These are phyloP conservation scores for Pseudorhombus dupliciocellatus DNA, from an alignment of 2,113 vertebrate species.

Conservation along the genomic window DNA sequence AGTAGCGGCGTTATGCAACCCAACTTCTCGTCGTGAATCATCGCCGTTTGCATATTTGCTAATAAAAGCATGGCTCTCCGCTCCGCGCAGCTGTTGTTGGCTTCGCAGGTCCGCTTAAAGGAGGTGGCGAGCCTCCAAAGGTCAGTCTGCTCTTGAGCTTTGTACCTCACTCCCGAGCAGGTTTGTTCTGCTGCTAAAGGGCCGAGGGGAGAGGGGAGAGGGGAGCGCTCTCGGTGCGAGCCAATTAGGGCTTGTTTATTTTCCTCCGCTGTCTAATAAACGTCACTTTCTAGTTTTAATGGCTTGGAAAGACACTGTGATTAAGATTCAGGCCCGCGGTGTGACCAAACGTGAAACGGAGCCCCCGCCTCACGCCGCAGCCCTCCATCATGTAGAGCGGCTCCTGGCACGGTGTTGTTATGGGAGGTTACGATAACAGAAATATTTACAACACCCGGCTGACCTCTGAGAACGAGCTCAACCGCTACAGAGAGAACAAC, in stretches of 20 bases:
- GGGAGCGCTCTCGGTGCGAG: slow-evolving; percentile 36
- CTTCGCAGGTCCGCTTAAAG: slow-evolving; percentile 10
- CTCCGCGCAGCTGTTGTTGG: slow-evolving; percentile 4
- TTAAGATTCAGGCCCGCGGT: slow-evolving; percentile 65
- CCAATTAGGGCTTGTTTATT: slow-evolving; percentile 81
- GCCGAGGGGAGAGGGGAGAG: slow-evolving; percentile 47
- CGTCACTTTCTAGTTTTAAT: slow-evolving; percentile 75
- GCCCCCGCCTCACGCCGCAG: slow-evolving; percentile 35
- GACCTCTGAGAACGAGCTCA: slow-evolving; percentile 52
- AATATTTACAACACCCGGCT: slow-evolving; percentile 63
- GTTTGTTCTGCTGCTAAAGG: slow-evolving; percentile 56
- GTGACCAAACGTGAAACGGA: slow-evolving; percentile 64
- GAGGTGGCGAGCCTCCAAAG: slow-evolving; percentile 41
- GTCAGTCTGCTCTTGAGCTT: slow-evolving; percentile 57
- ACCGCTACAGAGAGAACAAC: slow-evolving; percentile 27
- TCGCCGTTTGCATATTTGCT: background rate
- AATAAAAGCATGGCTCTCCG: slow-evolving; percentile 23
- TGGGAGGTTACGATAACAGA: slow-evolving; percentile 59
- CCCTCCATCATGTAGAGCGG: slow-evolving; percentile 51
- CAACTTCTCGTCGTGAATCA: too few species aligned
- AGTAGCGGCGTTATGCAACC: too few species aligned
- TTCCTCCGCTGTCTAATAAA: slow-evolving; percentile 76
- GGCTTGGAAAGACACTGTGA: slow-evolving; percentile 72
- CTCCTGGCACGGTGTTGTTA: slow-evolving; percentile 49
- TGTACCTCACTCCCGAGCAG: slow-evolving; percentile 47